Evolutionary conservation across 1,140 invertebrate species (phyloP).

Genomic region (Nomia melanderi): DNA sequence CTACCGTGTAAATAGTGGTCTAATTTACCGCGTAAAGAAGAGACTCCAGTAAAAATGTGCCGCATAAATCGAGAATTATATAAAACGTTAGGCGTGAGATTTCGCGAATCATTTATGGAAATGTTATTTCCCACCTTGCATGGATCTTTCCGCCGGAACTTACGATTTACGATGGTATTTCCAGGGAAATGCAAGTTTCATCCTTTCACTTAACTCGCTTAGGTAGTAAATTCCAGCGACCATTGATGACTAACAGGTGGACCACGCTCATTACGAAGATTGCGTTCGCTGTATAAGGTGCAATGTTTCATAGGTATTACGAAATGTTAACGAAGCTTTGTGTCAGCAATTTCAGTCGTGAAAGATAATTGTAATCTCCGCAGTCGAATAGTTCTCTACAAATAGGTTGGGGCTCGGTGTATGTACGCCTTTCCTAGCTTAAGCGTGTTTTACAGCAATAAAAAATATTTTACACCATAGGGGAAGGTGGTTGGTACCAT

Average conservation of each 20-base stretch:
- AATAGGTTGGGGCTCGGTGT: not conserved
- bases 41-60: not conserved
- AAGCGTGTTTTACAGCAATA: too few species aligned
- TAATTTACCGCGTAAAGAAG: too few species aligned
- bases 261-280: not conserved
- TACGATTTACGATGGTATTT: not conserved
- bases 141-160: too few species aligned
- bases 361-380: not conserved
- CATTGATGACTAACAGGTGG: not conserved
- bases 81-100: not conserved
- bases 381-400: not conserved
- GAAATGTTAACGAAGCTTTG: not conserved
- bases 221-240: not conserved
- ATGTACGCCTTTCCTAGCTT: too few species aligned
- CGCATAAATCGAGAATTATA: not conserved
- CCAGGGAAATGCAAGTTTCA: not conserved
- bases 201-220: not conserved
- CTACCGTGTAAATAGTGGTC: too few species aligned
- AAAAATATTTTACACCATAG: too few species aligned
- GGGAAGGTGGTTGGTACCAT: too few species aligned
- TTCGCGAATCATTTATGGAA: not conserved
- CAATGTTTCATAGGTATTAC: not conserved
- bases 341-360: not conserved
- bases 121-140: not conserved
- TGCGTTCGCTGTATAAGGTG: not conserved